Base-by-base conservation (phyloP, 1,140 invertebrate species). In the Branchinecta lindahli region DNA sequence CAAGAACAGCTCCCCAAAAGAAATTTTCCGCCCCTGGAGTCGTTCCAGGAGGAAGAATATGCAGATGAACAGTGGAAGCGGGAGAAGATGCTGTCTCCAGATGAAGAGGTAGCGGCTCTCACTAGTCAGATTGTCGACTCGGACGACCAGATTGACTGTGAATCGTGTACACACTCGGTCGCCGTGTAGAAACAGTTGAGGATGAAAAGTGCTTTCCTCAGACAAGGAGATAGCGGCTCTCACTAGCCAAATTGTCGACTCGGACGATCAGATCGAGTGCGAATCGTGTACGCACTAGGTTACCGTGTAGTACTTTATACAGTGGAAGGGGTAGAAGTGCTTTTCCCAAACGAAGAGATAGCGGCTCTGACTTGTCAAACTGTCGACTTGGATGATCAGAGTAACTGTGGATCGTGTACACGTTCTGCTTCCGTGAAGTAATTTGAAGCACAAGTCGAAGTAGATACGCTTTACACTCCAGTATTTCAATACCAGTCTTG, bases 61-160 rank as follows among this genome's bases (percentile, higher is more conserved):
- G 12, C 18, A 61, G 52, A 61, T 15, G 52, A 61, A 61, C 52
- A 61, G 52, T 61, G 52, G 52, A 61, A 61, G 18, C 12, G 18
- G 18, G 52, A 61, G 9, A 69, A 69, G 47, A 46, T 44, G 44
- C 21, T 72, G 7, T 72, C 71, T 4, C 71, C 71, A 7, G 71
- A 72, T n/a, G 71, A 72, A 8, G 71, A 72, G 66, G 71, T 72
- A 45, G 71, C 71, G 45, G 68, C 68, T 45, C 21, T 72, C 21
- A 72, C 71, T 10, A 72, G 71, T 52, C 46, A 72, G 18, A 69
- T 72, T 70, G 69, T 66, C 46, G 70, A 68, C 66, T 33, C 67
- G 6, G 61, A 46, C 21, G 15, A 46, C 10, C 61, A 44, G n/a
- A 33, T 44, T 12, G 69, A 70, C 4, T 9, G 47, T 52, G 47